phyloP scores from a whole-genome alignment of 64 coral and sea anemone species.

The Platygyra sinensis region DNA sequence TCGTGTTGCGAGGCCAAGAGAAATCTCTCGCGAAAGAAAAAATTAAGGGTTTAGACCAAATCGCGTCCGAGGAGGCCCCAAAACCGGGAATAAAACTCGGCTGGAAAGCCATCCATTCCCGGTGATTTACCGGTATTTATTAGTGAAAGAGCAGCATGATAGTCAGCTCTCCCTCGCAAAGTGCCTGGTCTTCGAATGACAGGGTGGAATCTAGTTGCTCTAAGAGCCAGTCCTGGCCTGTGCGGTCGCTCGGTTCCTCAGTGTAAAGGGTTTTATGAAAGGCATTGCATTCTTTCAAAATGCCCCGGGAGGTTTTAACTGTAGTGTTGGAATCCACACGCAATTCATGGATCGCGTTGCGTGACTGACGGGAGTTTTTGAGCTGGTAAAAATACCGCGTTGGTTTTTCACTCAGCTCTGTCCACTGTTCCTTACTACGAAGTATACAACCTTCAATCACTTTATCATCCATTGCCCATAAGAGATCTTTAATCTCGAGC shows the following conservation, averaged over 20 bases:
- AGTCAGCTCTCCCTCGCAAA: no score
- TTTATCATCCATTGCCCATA: not conserved
- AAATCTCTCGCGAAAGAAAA: no score
- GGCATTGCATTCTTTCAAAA: not conserved
- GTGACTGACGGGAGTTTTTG: not conserved
- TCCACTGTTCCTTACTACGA: slow-evolving; percentile 19
- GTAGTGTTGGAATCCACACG: not conserved
- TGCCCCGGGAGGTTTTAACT: not conserved
- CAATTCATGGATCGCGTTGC: slow-evolving; percentile 8
- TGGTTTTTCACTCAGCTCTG: slow-evolving; percentile 42
- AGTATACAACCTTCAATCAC: slow-evolving; percentile 14
- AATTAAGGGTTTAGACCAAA: no score
- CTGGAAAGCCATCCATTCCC: not conserved
- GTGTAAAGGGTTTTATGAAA: slow-evolving; percentile 30
- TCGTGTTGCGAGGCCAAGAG: no score
- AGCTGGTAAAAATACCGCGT: slow-evolving; percentile 44
- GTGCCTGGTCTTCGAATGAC: no score
- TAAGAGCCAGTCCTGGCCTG: not conserved
- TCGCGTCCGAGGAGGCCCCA: no score
- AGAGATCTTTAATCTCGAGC: slow-evolving; percentile 2
- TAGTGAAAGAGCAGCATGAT: not conserved
- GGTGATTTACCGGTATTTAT: no score
- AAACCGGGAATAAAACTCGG: no score
- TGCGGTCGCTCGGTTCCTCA: not conserved
- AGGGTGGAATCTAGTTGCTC: not conserved